Evolutionary conservation across 2,888 invertebrate genomes (phyloP).

Genomic region (Erannis defoliaria): DNA sequence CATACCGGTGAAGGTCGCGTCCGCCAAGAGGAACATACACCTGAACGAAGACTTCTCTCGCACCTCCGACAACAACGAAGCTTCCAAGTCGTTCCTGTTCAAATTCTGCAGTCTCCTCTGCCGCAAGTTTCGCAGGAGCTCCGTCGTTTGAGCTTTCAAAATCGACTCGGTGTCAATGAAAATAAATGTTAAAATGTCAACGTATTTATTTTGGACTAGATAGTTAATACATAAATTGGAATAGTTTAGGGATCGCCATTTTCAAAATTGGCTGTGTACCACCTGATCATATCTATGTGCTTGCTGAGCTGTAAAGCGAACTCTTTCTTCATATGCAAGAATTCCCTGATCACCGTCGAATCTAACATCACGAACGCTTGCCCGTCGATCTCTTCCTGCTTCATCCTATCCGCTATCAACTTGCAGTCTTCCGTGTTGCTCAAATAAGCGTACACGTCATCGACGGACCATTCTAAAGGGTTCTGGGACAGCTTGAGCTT

Average conservation of each 20-base stretch:
- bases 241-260: conserved; percentile 64
- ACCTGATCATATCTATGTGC: conserved; percentile 77
- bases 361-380: conserved; percentile 90
- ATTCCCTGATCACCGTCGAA: conserved; percentile 89
- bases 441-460: conserved; percentile 89
- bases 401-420: conserved; percentile 88
- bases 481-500: conserved; percentile 86
- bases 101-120: conserved; percentile 75
- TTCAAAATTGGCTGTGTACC: conserved; percentile 78
- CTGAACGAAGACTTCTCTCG: conserved; percentile 63
- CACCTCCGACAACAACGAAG: conserved; percentile 49
- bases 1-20: conserved; percentile 73
- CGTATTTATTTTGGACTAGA: conserved; percentile 80
- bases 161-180: conserved; percentile 29
- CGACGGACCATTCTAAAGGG: conserved; percentile 90
- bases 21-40: conserved; percentile 72
- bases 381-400: conserved; percentile 91
- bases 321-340: conserved; percentile 89
- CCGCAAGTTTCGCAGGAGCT: conserved; percentile 67
- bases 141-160: conserved; percentile 39
- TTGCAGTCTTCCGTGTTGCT: conserved; percentile 89
- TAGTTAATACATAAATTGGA: conserved; percentile 49
- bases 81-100: conserved; percentile 65
- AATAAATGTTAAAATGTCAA: conserved; percentile 51
- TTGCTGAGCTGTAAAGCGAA: conserved; percentile 88